Base-by-base conservation (phyloP, 1,140 invertebrate species). In the Zaprionus capensis region DNA sequence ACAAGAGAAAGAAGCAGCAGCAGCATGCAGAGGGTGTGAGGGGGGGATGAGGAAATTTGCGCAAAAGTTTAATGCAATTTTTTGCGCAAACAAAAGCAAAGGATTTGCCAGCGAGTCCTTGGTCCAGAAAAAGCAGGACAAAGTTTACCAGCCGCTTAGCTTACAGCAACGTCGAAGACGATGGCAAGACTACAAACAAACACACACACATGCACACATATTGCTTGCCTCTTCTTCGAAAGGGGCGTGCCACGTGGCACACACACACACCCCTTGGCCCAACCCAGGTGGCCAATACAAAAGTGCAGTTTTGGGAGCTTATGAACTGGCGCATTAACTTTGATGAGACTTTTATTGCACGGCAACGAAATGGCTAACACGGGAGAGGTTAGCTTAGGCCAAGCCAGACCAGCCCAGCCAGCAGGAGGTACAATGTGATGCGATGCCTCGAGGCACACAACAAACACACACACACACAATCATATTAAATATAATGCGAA, bases 21-120 rank as follows among this genome's bases (percentile, higher is more conserved):
- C 2, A 15, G 59, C 24, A 46, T 6, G 44, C 22, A 28, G 61
- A 28, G 6, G 20, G n/a, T n/a, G n/a, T n/a, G 15, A 11, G 51
- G 20, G 5, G 15, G 26, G n/a, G 6, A 36, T 24, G 46, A 26
- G 20, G 56, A 75, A 82, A 69, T 76, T 78, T 76, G 73, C 81
- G 71, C 76, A 80, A 85, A 87, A 87, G 67, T 87, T 87, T 87
- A 87, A 87, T 87, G 83, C 80, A 83, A 76, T 87, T 87, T 82
- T 58, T 66, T 69, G 64, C 38, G 61, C 59, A 56, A 64, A 71
- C 69, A 71, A 64, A 62, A 64, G 59, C 69, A 56, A 69, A 67
- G 72, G 58, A 70, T 56, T 68, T 63, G 41, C 55, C 38, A 5
- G 65, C 38, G 38, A 58, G 64, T 67, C 64, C 55, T 58, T 57